phyloP scores from a whole-genome alignment of 2,113 vertebrate genomes.

The Dromas ardeola region DNA sequence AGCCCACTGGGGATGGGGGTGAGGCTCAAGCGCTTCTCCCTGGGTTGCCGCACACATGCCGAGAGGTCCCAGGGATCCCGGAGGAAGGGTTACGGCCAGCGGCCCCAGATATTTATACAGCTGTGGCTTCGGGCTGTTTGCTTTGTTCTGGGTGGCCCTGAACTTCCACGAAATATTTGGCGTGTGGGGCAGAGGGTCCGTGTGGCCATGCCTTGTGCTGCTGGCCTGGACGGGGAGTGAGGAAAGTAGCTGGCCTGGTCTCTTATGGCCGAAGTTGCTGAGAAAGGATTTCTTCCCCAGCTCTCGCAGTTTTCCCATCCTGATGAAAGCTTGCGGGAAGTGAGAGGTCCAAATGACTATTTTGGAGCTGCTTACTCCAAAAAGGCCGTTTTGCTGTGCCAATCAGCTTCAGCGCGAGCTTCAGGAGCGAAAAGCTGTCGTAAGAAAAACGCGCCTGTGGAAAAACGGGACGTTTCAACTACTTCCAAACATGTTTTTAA shows the following conservation, averaged over 20 bases:
- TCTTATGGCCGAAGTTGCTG: not conserved
- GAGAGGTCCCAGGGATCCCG: slow-evolving; percentile 5
- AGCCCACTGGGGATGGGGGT: not conserved
- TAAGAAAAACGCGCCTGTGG: not conserved
- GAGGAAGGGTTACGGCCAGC: not conserved
- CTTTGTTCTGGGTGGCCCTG: slow-evolving; percentile 35
- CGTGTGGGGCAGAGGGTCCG: not conserved
- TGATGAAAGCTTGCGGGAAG: not conserved
- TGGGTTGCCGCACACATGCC: fast-evolving
- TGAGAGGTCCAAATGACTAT: not conserved
- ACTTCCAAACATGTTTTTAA: not conserved
- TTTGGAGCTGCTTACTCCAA: not conserved
- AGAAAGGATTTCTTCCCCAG: not conserved
- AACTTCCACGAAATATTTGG: not conserved
- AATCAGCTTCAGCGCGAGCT: not conserved
- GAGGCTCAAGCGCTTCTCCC: not conserved
- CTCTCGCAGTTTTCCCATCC: not conserved
- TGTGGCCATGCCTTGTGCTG: not conserved
- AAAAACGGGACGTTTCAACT: not conserved
- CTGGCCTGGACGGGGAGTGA: not conserved
- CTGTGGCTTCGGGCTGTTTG: not conserved
- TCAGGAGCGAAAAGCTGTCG: not conserved
- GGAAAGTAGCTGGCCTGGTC: not conserved
- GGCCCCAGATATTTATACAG: slow-evolving; percentile 38
- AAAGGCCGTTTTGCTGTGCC: not conserved